Evolutionary conservation across 2,113 vertebrate species (phyloP), one percentile per base, ranked within the genome.

Genomic region (Saccopteryx bilineata): DNA sequence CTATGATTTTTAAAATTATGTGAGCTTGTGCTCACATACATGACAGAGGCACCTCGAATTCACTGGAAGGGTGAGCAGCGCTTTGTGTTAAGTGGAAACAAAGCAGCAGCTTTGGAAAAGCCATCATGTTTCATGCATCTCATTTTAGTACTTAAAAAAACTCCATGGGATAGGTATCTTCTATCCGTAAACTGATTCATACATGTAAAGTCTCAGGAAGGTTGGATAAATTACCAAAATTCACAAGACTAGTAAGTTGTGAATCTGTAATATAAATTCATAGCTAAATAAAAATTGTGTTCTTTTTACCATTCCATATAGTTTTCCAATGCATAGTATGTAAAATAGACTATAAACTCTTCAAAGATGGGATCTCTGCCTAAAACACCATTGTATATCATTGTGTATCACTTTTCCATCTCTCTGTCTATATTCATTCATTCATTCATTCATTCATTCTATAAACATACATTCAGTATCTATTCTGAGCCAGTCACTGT

Each of bases 201-300:
- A 21, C 39, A 3, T 33, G 9, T 69, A 69, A 91, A 86, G 24
- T 82, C n/a, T 91, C 24, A 74, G 63, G 5, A 95, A 71, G 8
- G 1, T 58, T 91, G 46, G 39, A 92, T 84, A 84, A 93, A 93
- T 87, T 83, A 65, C 17, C 7, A 33, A 92, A 95, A 66, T 33
- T 90, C 80, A 92, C 28, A 85, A 7, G 58, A 7, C 2, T 79
- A 8, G 39, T 71, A 94, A 84, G 68, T 76, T 87, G 4, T 87
- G n/a, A 91, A 92, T 13, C 26, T 81, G 50, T 17, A 17, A 72
- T 28, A 78, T 88, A 84, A 94, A 93, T 80, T 15, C 18, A 61
- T 9, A 78, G 83, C 24, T 87, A 89, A 87, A 83, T 76, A 68
- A 92, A 92, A 90, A 48, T 0, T 52, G 4, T 81, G 6, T 28